Conservation (phyloP, 2,113 vertebrate genomes). For the Urocitellus parryii region DNA sequence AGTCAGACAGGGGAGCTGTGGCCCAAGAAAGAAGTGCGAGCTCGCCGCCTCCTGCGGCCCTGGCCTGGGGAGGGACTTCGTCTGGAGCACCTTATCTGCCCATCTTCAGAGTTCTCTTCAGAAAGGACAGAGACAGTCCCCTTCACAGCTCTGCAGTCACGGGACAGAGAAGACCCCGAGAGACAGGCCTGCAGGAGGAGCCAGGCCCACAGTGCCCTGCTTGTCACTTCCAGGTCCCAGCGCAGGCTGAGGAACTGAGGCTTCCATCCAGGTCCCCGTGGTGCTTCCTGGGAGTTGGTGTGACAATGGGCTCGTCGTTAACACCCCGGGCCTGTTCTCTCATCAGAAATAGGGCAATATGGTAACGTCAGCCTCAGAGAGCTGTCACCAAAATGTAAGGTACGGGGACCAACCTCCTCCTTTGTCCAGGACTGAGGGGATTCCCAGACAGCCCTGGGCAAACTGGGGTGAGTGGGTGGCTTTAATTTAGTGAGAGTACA, state of each 20-base stretch:
- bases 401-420: rapidly evolving
- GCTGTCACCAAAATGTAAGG: too few species aligned
- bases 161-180: background rate
- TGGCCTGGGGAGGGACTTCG: background rate
- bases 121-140: background rate
- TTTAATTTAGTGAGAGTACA: background rate
- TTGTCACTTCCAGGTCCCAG: rapidly evolving
- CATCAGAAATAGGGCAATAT: background rate
- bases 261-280: too few species aligned
- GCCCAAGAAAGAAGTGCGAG: background rate
- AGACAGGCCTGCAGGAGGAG: too few species aligned
- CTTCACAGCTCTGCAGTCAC: background rate
- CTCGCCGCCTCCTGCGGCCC: background rate
- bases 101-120: background rate
- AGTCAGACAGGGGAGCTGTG: background rate
- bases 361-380: background rate
- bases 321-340: background rate
- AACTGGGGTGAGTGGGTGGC: too few species aligned
- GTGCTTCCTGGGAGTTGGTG: background rate
- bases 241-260: too few species aligned
- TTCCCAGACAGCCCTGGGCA: background rate
- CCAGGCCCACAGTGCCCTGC: background rate
- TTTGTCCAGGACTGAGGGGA: background rate
- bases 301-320: background rate
- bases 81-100: background rate